Evolutionary conservation across 2,797 vertebrate species (phyloP).

Genomic region (Sebastes nivosus): DNA sequence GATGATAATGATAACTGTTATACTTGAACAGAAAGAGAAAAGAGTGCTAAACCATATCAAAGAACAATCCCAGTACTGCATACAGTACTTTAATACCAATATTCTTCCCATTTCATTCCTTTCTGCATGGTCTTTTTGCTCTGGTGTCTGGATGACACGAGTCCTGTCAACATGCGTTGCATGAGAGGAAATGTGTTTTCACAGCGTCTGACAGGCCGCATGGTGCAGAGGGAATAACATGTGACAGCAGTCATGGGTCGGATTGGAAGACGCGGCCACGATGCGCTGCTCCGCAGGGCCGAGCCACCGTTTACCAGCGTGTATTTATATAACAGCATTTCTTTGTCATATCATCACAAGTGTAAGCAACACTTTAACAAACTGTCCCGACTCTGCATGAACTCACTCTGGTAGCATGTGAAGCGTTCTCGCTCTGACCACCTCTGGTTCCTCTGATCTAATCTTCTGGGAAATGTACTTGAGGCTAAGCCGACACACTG

Average conservation of each 20-base stretch:
- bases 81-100: neutral
- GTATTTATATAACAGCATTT: neutral
- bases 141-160: neutral
- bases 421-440: conserved; percentile 36
- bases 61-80: neutral
- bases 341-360: neutral
- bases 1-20: neutral
- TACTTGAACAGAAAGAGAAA: neutral
- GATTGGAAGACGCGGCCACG: neutral
- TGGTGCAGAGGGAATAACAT: neutral
- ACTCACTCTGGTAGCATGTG: conserved; percentile 32
- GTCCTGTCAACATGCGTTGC: neutral
- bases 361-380: neutral
- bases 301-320: neutral
- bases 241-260: neutral
- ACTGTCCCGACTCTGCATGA: conserved; percentile 11
- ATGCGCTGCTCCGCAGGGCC: neutral
- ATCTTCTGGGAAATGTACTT: conserved; percentile 61
- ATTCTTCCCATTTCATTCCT: neutral
- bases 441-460: conserved; percentile 47
- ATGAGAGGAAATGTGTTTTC: neutral
- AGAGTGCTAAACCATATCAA: too few relatives aligned
- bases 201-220: neutral
- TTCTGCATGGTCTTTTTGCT: neutral
- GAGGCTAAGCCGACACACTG: conserved; percentile 50